Evolutionary conservation across 2,113 vertebrate genomes (phyloP).

Genomic region (Phalacrocorax brasilianus): DNA sequence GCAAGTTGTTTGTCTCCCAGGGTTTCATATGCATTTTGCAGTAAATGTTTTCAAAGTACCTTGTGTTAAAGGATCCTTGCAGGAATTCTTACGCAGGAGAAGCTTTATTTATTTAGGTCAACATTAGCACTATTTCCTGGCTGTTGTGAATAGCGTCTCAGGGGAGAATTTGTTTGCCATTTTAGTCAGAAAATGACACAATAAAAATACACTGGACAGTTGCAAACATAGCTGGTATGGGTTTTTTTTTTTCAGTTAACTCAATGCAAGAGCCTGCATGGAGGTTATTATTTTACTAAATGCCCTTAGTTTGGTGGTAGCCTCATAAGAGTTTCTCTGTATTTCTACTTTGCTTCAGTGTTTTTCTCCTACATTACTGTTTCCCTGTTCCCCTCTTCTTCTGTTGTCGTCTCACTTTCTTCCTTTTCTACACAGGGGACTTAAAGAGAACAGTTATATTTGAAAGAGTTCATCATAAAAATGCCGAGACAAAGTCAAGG

Average conservation of each 20-base stretch:
- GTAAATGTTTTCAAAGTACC: conserved; percentile 23
- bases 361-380: background rate
- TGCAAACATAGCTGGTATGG: background rate
- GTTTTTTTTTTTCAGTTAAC: background rate
- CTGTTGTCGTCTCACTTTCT: background rate
- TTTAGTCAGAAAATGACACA: conserved; percentile 43
- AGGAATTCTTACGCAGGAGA: conserved; percentile 5
- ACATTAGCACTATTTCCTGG: conserved; percentile 43
- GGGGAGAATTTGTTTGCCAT: conserved; percentile 48
- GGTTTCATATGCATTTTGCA: background rate
- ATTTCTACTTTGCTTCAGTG: background rate
- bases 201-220: conserved; percentile 20
- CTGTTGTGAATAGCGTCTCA: conserved; percentile 26
- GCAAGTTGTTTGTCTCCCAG: background rate
- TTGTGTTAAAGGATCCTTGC: conserved; percentile 22
- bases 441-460: background rate
- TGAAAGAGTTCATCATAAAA: background rate
- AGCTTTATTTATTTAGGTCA: conserved; percentile 57
- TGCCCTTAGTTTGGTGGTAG: background rate
- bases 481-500: background rate
- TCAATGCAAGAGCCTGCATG: background rate
- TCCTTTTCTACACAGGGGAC: background rate
- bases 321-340: background rate
- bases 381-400: background rate
- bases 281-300: background rate